Evolutionary conservation across 2,797 vertebrate genomes (phyloP), one percentile per base, ranked within the genome.

Genomic region (Cheirogaleus major): DNA sequence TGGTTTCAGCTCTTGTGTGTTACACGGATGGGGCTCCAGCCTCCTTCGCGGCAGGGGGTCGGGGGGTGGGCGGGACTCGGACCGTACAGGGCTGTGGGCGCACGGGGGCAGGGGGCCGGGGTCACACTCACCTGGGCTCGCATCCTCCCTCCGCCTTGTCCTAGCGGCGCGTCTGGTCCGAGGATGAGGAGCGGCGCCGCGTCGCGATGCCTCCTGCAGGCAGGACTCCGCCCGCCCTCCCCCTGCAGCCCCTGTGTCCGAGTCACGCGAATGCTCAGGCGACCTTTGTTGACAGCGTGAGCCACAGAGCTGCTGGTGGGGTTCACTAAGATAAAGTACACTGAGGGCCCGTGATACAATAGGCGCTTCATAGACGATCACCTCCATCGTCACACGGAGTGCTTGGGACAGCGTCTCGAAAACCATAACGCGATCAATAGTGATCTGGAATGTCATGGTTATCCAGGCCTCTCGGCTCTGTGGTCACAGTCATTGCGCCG

Each of bases 131-230:
- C 22, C 38, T 4, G 1, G 67, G 78, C 1, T 76, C 11, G 13
- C 27, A 2, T 27, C 50, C 41, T 0, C 1, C 41, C 43, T n/a
- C 41, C 0, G 0, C 35, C 38, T 57, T 0, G 6, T 38, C 25
- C 32, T 1, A 27, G 38, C 18, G 15, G n/a, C 14, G 15, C 9
- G 45, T 27, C 35, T 45, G n/a, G n/a, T n/a, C n/a, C 0, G 23
- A 17, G 55, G n/a, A 11, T 2, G 5, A 22, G n/a, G n/a, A 11
- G 27, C 2, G 14, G n/a, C 79, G 13, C 12, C 1, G 79, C 10
- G 11, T 30, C 55, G 41, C 10, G 38, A 32, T 4, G 79, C 79
- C 35, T 57, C 15, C 11, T 17, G 30, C 17, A 2, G 5, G 41
- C 11, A 1, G 52, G 75, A 20, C 22, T 8, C 25, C 20, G 17